phyloP scores from a whole-genome alignment of 2,113 vertebrate genomes.

The Apteryx owenii region DNA sequence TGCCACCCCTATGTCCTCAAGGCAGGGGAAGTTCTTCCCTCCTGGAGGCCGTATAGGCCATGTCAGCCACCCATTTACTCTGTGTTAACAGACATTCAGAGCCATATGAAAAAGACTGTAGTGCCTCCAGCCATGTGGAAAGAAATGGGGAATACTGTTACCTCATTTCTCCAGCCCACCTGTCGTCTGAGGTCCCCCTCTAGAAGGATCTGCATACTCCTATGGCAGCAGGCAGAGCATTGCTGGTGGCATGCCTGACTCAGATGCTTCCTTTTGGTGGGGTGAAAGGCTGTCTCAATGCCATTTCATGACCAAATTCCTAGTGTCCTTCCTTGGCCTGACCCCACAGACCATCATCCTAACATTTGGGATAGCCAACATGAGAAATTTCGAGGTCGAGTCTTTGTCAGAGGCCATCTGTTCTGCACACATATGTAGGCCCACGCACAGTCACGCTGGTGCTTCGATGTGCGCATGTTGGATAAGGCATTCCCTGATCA shows the following conservation, averaged over 20 bases:
- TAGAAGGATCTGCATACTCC: background rate
- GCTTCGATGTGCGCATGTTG: accelerated
- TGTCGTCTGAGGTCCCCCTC: background rate
- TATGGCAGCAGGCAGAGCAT: background rate
- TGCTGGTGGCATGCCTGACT: background rate
- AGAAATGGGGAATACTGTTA: background rate
- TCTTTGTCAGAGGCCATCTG: background rate
- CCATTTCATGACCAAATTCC: background rate
- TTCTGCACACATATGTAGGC: background rate
- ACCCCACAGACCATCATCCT: background rate
- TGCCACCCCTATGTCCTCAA: background rate
- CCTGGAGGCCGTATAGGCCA: background rate
- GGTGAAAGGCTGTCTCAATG: background rate
- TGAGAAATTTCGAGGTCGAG: background rate
- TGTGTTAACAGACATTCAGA: background rate
- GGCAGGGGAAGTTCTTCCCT: background rate
- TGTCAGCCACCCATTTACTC: background rate
- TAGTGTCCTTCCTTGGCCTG: background rate
- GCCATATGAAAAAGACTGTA: background rate
- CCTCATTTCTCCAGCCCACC: background rate
- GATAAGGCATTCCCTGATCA: background rate
- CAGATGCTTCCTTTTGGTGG: background rate
- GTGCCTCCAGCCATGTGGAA: background rate
- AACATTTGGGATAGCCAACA: background rate
- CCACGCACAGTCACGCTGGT: accelerated